Conservation (phyloP, 2,113 vertebrate species). For the Euleptes europaea region DNA sequence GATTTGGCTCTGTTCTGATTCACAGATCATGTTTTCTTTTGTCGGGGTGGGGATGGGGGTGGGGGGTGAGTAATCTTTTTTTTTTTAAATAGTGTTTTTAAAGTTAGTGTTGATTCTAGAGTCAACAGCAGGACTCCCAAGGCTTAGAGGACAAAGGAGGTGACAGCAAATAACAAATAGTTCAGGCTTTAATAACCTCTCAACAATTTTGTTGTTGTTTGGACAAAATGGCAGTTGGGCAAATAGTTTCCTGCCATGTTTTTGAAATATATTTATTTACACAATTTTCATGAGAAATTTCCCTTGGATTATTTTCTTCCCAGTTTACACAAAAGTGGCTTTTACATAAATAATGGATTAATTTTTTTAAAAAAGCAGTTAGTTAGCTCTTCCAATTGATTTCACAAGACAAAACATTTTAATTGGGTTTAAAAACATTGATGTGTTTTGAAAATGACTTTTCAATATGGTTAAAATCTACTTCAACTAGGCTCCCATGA, state of each 20-base stretch:
- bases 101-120: constrained; percentile 4
- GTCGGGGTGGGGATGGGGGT: background rate
- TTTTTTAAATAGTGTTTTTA: background rate
- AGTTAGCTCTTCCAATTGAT: background rate
- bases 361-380: background rate
- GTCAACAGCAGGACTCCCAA: background rate
- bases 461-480: background rate
- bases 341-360: background rate
- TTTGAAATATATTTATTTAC: background rate
- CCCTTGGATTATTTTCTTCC: background rate
- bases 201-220: background rate
- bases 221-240: background rate
- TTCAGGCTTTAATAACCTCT: background rate
- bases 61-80: background rate
- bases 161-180: background rate
- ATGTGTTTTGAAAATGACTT: background rate
- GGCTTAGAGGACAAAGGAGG: background rate
- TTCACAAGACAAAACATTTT: background rate
- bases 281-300: background rate
- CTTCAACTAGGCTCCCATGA: background rate
- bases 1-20: background rate
- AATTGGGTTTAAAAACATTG: background rate
- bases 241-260: background rate
- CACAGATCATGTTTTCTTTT: constrained; percentile 5
- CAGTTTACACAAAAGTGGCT: background rate